These are phyloP conservation scores for Cyanocitta stelleri DNA, from an alignment of 2,113 vertebrate species.

Conservation along the genomic window DNA sequence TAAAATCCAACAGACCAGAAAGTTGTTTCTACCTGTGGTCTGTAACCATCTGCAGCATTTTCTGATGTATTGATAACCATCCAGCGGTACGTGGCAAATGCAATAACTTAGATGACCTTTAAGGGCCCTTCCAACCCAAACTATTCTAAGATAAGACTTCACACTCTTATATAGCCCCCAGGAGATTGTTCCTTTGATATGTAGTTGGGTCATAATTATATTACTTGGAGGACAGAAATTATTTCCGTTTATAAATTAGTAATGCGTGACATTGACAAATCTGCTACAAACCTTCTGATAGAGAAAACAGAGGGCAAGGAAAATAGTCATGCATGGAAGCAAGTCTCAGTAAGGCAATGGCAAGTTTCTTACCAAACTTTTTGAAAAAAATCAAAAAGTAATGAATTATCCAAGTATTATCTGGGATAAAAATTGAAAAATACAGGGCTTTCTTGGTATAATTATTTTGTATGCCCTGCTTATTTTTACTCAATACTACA, in stretches of 20 bases:
- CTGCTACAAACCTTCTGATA: neutral
- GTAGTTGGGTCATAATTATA: neutral
- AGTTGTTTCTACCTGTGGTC: neutral
- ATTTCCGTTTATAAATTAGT: neutral
- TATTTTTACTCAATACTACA: neutral
- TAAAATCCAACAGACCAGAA: neutral
- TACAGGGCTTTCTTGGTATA: neutral
- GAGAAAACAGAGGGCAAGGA: neutral
- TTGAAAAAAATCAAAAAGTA: neutral
- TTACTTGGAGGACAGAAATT: neutral
- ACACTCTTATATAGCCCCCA: neutral
- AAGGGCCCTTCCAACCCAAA: neutral
- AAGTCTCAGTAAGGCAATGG: neutral
- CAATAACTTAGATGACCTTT: neutral
- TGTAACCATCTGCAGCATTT: neutral
- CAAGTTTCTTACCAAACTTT: neutral
- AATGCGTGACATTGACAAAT: neutral
- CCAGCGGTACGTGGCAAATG: neutral
- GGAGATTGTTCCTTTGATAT: neutral
- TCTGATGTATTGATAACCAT: neutral
- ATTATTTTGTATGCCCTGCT: neutral
- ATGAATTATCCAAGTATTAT: neutral
- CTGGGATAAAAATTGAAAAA: neutral
- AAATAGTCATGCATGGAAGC: neutral
- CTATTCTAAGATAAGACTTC: neutral